Evolutionary conservation across 2,888 invertebrate genomes (phyloP), one percentile per base, ranked within the genome.

Genomic region (Limnephilus auricula): DNA sequence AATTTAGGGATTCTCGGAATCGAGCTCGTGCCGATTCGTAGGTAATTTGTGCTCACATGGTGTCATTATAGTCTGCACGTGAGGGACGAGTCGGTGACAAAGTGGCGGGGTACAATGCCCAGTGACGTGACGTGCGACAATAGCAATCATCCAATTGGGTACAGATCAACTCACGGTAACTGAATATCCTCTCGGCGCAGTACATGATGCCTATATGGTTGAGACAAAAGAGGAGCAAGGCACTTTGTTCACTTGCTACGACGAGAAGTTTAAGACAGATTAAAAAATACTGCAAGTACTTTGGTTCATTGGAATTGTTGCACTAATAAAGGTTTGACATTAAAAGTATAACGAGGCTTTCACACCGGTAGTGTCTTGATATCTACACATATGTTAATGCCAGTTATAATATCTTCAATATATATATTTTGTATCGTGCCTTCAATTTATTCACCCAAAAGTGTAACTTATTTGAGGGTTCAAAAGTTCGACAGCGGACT

Each of bases 101-200:
- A 34, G 40, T 80, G 80, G 4, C 80, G 80, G 30, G 45, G n/a
- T 85, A 40, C 40, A 31, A 31, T 31, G 87, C 32, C 65, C 84
- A 34, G 31, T 87, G 87, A 87, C 90, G 91, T 91, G 89, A 89
- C 89, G 40, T 84, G 65, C 25, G 89, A 89, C 89, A 89, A 91
- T 34, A 65, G 79, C 89, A 89, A 91, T 91, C 91, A 91, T 89
- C 91, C 91, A 91, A 91, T 91, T 91, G 91, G 82, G 84, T 2
- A 25, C 65, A 50, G 82, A 87, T 87, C 87, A 65, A 65, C 87
- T 87, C 87, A 18, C 87, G 87, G 87, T 87, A 87, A 87, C 87
- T 87, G 65, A 31, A 87, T 87, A 87, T 87, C 87, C 87, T 87
- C 87, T 87, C 65, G 78, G 25, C 50, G 34, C 40, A 40, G 5